Conservation (phyloP, 2,113 vertebrate genomes). For the Pseudorasbora parva region DNA sequence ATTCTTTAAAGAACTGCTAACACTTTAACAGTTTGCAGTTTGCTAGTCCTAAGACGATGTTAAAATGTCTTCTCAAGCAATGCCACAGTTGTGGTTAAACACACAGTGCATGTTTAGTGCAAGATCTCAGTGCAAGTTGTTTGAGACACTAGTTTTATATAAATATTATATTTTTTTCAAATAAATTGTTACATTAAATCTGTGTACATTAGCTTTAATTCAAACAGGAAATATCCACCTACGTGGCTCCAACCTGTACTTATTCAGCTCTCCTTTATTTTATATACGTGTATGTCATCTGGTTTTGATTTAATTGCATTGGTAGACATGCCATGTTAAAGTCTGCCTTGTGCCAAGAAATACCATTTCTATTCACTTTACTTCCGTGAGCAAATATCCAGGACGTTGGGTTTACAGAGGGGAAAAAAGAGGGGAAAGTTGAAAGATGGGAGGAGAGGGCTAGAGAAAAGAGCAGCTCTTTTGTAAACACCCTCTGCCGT, state of each 20-base stretch:
- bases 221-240: slow-evolving; percentile 65
- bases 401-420: slow-evolving; percentile 54
- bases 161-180: not conserved
- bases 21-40: too few relatives aligned
- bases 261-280: slow-evolving; percentile 57
- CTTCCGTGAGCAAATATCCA: slow-evolving; percentile 71
- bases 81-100: not conserved
- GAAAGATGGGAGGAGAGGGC: slow-evolving; percentile 19
- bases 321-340: slow-evolving; percentile 57
- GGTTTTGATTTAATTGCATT: slow-evolving; percentile 65
- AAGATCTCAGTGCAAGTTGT: not conserved
- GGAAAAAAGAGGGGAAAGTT: slow-evolving; percentile 29
- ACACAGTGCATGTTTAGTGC: not conserved
- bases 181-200: slow-evolving; percentile 53
- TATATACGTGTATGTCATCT: slow-evolving; percentile 62
- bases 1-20: too few relatives aligned
- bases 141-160: not conserved
- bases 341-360: slow-evolving; percentile 65
- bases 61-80: not conserved
- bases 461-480: slow-evolving; percentile 56
- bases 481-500: slow-evolving; percentile 72
- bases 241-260: slow-evolving; percentile 61
- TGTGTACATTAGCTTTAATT: slow-evolving; percentile 39
- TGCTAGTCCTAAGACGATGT: not conserved
- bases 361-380: slow-evolving; percentile 67